Base-by-base conservation (phyloP, 2,797 vertebrate genomes). In the Lepus townsendii region DNA sequence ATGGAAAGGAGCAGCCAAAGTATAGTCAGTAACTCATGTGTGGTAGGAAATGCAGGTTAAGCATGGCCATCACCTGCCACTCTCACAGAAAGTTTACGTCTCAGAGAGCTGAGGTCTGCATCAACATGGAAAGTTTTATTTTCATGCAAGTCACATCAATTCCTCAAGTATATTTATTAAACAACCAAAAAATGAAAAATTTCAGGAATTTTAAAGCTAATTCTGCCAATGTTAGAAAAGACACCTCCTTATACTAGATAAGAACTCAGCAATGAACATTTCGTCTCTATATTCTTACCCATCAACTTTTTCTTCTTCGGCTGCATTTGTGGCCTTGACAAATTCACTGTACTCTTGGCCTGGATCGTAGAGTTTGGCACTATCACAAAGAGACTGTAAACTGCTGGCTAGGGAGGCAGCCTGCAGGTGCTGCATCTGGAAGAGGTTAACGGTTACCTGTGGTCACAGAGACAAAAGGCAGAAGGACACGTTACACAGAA, bases 361-460 rank as follows among this genome's bases (percentile, higher is more conserved):
- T 4, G 99, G 99, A 93, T 99, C 99, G 91, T 99, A 99, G 91
- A 99, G 98, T 97, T 99, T 99, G 97, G 99, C 98, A 63, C 98
- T 99, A 97, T 99, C 99, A 97, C 99, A 99, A 66, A 99, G 98
- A 14, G 98, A 99, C 98, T 99, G 99, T 95, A 99, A 99, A 96
- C 99, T 99, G 62, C 99, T 98, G 1, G 99, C 99, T 22, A 99
- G 98, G 54, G 99, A 99, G 3, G 99, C 99, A 32, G 98, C 99
- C 98, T 99, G 99, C 24, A 99, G 98, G 20, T 99, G 99, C 97
- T 99, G 99, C 97, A 99, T 99, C 98, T 99, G 99, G 98, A 99
- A 99, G 98, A 99, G 99, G 96, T 99, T 99, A 90, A 99, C 99
- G 0, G 99, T 99, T 97, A 99, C 99, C 99, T 99, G 83, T 24